A percentile compares a stretch with the other conserved stretches of the same genome.
phyloP scores from a whole-genome alignment of 2,888 invertebrate genomes.

The Phaedon cochleariae region DNA sequence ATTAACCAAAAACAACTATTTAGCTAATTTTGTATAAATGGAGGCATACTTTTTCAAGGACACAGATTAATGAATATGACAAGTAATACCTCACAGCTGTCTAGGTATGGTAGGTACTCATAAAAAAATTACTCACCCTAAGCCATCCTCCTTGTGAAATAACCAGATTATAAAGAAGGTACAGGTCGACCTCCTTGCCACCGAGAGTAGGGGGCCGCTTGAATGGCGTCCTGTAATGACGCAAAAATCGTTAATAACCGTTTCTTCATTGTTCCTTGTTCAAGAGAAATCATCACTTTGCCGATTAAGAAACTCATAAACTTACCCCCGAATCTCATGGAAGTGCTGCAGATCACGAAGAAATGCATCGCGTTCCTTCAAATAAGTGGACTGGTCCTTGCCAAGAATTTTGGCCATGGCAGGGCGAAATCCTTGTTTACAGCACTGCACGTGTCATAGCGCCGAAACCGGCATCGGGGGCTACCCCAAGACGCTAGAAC shows the following conservation, averaged over 20 bases:
- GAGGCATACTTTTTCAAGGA: slow-evolving; percentile 34
- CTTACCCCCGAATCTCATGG: slow-evolving; percentile 92
- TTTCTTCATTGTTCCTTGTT: slow-evolving; percentile 3
- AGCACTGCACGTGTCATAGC: slow-evolving; percentile 60
- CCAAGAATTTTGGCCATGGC: slow-evolving; percentile 72
- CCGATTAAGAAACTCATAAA: slow-evolving; percentile 36
- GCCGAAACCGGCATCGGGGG: slow-evolving; percentile 59
- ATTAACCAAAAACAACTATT: neutral
- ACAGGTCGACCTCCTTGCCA: slow-evolving; percentile 92
- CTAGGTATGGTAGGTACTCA: neutral
- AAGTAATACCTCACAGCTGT: neutral
- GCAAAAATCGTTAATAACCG: slow-evolving; percentile 32
- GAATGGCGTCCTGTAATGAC: slow-evolving; percentile 67
- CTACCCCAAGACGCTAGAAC: slow-evolving; percentile 52
- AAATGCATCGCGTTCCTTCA: slow-evolving; percentile 81
- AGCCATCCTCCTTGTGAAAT: slow-evolving; percentile 93
- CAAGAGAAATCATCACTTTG: neutral
- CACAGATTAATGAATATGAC: slow-evolving; percentile 20
- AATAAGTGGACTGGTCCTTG: slow-evolving; percentile 78
- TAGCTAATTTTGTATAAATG: too few species aligned
- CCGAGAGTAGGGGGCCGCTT: slow-evolving; percentile 78
- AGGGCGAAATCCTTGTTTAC: slow-evolving; percentile 53
- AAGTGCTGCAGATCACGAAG: slow-evolving; percentile 87
- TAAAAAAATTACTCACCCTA: slow-evolving; percentile 72
- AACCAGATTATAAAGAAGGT: slow-evolving; percentile 89